Conservation (phyloP, 2,797 vertebrate genomes). For the Acipenser oxyrinchus region DNA sequence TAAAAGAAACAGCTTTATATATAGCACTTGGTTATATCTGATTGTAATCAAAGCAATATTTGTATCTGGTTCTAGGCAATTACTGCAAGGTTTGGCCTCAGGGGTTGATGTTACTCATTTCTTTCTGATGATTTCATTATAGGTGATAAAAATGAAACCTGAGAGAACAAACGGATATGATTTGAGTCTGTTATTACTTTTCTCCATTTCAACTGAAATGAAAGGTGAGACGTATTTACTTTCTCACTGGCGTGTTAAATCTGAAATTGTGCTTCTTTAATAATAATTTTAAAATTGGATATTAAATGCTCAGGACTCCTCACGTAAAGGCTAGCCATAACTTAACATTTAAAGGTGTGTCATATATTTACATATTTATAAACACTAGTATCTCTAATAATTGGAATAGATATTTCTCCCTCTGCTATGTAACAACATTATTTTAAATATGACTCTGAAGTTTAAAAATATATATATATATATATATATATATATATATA, state of each 20-base stretch:
- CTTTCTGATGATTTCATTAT: conserved; percentile 10
- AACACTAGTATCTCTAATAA: too few relatives aligned
- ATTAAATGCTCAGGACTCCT: neutral
- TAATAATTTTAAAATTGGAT: neutral
- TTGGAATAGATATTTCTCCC: too few relatives aligned
- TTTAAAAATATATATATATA: neutral
- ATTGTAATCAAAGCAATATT: conserved; percentile 7
- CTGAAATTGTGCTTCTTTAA: conserved; percentile 1
- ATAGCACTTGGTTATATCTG: neutral
- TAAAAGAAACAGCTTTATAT: neutral
- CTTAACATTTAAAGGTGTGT: neutral
- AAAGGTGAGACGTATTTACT: conserved; percentile 8
- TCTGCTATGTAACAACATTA: too few relatives aligned
- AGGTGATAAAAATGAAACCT: conserved; percentile 8
- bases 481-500: too few relatives aligned
- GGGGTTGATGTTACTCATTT: conserved; percentile 1
- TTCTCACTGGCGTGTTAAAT: neutral
- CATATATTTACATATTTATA: neutral
- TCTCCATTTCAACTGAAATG: neutral
- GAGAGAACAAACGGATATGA: conserved; percentile 6
- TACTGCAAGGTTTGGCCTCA: neutral
- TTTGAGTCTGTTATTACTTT: neutral
- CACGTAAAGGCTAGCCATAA: neutral
- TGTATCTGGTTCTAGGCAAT: conserved; percentile 4
- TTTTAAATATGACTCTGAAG: neutral